Evolutionary conservation across 2,113 vertebrate species (phyloP), one percentile per base, ranked within the genome.

Genomic region (Ascaphus truei): DNA sequence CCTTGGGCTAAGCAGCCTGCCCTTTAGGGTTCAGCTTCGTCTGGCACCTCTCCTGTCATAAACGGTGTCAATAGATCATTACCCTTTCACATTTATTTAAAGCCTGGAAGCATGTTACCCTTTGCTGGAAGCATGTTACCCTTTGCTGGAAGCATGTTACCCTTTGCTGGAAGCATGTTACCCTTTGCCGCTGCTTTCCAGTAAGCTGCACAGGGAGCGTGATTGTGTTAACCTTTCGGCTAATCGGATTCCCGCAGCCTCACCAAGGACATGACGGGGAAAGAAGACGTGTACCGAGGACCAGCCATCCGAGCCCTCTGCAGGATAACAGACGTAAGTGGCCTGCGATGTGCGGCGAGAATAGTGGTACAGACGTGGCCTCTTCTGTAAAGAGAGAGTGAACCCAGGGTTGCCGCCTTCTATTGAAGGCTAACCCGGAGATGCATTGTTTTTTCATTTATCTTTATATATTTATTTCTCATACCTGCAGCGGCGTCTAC

Each of bases 241-340:
- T 55, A 6, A 36, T 50, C 58, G 57, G 8, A 7, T 79, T 79
- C 0, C 81, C 68, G 12, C 62, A 99, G 97, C 75, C 75, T 99
- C 77, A 99, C 97, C 72, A 99, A 99, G 77, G 97, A 99, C 85
- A 98, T 98, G 96, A 99, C 97, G 0, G 97, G 97, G 10, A 99
- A 99, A 79, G 97, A 99, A 57, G 96, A 98, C 8, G 91, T 98
- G 0, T 99, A 98, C 79, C 77, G 97, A 72, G 97, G 96, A 50
- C 96, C 96, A 0, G 96, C 97, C 43, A 98, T 99, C 79, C 83
- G 97, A 83, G 97, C 97, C 0, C 93, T 99, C 37, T 99, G 97
- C 88, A 91, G 96, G 79, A 98, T 98, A 76, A 98, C 97, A 3
- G 97, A 98, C 39, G 97, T 98, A 76, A 95, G 96, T 87, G 73